Evolutionary conservation across 2,888 invertebrate genomes (phyloP).

Genomic region (Sicus ferrugineus): DNA sequence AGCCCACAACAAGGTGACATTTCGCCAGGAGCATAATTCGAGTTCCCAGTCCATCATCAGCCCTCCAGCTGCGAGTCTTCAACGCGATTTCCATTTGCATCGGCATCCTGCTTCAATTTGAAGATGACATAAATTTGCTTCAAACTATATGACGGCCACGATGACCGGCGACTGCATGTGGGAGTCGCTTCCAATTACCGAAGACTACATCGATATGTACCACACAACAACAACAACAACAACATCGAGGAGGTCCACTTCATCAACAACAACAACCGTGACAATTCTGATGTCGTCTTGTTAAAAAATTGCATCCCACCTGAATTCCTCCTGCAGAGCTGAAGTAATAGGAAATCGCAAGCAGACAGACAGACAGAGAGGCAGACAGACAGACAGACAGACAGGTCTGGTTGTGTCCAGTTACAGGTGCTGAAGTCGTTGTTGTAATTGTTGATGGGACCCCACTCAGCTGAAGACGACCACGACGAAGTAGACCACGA

Average conservation of each 20-base stretch:
- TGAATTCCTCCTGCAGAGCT: background rate
- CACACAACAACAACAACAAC: background rate
- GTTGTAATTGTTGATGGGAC: constrained; percentile 16
- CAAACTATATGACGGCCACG: background rate
- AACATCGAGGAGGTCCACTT: background rate
- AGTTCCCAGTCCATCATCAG: no score
- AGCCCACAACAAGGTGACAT: no score
- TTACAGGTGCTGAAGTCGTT: background rate
- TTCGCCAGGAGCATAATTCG: no score
- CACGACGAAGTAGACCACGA: background rate
- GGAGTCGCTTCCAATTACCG: constrained; percentile 22
- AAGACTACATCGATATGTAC: background rate
- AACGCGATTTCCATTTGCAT: background rate
- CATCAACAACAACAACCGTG: background rate
- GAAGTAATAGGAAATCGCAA: background rate
- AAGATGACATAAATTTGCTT: background rate
- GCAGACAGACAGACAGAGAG: no score
- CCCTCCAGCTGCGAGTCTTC: background rate
- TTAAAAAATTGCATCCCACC: background rate
- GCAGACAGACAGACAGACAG: no score
- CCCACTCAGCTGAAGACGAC: background rate
- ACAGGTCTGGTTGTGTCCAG: constrained; percentile 4
- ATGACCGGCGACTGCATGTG: background rate
- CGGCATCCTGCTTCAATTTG: background rate
- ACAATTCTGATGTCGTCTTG: constrained; percentile 6